Conservation (phyloP, 1,140 invertebrate species). For the Apis florea region DNA sequence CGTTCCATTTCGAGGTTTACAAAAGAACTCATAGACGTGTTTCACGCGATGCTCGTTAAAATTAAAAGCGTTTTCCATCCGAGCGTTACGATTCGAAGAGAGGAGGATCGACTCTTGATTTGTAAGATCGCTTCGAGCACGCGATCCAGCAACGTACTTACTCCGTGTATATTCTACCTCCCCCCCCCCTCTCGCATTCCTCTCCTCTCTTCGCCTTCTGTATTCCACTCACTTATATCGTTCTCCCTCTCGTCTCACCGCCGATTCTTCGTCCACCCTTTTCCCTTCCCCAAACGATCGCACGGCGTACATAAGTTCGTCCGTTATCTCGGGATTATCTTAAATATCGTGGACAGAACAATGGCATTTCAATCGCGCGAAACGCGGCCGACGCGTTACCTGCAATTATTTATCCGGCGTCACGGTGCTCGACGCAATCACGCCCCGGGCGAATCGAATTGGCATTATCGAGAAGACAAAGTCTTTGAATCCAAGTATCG, state of each 20-base stretch:
- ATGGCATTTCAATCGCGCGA: slow-evolving; percentile 37
- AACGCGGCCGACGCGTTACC: slow-evolving; percentile 26
- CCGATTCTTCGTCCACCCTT: not conserved
- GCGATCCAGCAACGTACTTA: slow-evolving; percentile 20
- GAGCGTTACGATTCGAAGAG: not conserved
- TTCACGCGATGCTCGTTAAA: slow-evolving; percentile 27
- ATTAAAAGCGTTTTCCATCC: slow-evolving; percentile 16
- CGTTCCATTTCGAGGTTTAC: not conserved
- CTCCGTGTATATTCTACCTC: slow-evolving; percentile 5
- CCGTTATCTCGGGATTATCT: slow-evolving; percentile 35
- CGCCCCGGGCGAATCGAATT: not conserved
- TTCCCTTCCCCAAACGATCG: not conserved
- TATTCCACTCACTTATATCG: slow-evolving; percentile 24
- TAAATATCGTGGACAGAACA: slow-evolving; percentile 46
- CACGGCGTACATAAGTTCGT: not conserved
- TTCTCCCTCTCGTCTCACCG: not conserved
- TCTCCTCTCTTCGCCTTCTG: slow-evolving; percentile 2
- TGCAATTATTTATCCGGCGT: slow-evolving; percentile 39
- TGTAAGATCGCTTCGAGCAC: slow-evolving; percentile 42
- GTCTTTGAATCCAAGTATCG: not conserved
- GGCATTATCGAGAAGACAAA: not conserved
- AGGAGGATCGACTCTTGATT: slow-evolving; percentile 36
- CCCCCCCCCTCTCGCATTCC: not conserved
- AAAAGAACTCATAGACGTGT: not conserved
- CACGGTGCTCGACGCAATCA: slow-evolving; percentile 26